Evolutionary conservation across 2,888 invertebrate genomes (phyloP).

Genomic region (Taphrorychus bicolor): DNA sequence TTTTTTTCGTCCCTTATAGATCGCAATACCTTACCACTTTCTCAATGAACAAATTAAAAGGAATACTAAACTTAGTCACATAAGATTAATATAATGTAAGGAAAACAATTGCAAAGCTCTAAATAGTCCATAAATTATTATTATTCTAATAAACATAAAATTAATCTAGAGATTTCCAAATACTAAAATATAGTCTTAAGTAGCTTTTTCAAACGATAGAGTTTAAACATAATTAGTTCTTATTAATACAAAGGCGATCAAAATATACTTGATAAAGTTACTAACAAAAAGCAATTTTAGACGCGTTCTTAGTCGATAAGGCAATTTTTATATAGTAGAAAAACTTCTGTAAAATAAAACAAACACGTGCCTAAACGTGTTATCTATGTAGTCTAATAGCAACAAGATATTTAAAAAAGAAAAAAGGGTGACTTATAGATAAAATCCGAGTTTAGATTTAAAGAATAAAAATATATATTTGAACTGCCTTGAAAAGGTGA

Average conservation of each 20-base stretch:
- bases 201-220: conserved; percentile 17
- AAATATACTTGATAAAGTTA: background rate
- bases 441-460: too few relatives aligned
- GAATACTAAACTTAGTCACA: conserved; percentile 4
- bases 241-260: background rate
- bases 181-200: conserved; percentile 1
- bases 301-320: conserved; percentile 7
- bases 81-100: conserved; percentile 16
- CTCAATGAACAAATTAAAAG: background rate
- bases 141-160: background rate
- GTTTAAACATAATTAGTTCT: background rate
- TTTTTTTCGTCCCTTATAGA: too few relatives aligned
- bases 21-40: conserved; percentile 1
- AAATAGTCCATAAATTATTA: background rate
- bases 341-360: background rate
- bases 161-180: background rate
- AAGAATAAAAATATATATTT: too few relatives aligned
- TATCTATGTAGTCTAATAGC: background rate
- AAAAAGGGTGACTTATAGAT: too few relatives aligned
- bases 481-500: too few relatives aligned
- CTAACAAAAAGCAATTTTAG: conserved; percentile 19
- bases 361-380: background rate
- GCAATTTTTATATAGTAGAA: background rate
- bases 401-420: background rate
- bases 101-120: background rate